Conservation (phyloP, 64 coral and sea anemone species). For the Stichodactyla mertensii region DNA sequence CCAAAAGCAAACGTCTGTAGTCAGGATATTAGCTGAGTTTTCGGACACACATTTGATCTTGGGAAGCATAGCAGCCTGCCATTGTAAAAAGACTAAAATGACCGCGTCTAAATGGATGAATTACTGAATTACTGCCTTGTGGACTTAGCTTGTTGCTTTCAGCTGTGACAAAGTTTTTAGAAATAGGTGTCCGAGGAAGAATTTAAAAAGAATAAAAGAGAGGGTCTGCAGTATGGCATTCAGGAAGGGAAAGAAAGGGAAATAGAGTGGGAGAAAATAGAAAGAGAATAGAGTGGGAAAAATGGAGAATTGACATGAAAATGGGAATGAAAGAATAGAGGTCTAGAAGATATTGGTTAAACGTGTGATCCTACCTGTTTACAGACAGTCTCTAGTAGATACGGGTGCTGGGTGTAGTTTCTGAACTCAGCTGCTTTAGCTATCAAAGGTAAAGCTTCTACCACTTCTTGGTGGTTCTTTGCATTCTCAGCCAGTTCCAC, state of each 20-base stretch:
- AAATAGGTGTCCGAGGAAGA: no score
- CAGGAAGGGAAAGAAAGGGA: background rate
- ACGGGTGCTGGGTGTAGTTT: conserved; percentile 85
- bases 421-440: conserved; percentile 65
- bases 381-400: conserved; percentile 86
- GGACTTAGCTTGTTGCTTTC: no score
- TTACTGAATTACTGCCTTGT: no score
- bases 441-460: conserved; percentile 52
- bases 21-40: no score
- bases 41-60: no score
- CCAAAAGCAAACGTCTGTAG: no score
- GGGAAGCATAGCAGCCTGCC: no score
- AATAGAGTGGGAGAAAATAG: background rate
- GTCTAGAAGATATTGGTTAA: background rate
- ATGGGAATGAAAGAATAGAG: conserved; percentile 55
- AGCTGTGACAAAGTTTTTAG: no score
- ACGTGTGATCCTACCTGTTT: conserved; percentile 52
- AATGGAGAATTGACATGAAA: background rate
- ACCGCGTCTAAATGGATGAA: no score
- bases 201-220: no score
- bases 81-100: no score
- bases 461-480: conserved; percentile 46
- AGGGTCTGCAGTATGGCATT: no score
- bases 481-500: conserved; percentile 72
- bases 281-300: background rate